Conservation (phyloP, 1,140 invertebrate genomes). For the Rhopalosiphum maidis region DNA sequence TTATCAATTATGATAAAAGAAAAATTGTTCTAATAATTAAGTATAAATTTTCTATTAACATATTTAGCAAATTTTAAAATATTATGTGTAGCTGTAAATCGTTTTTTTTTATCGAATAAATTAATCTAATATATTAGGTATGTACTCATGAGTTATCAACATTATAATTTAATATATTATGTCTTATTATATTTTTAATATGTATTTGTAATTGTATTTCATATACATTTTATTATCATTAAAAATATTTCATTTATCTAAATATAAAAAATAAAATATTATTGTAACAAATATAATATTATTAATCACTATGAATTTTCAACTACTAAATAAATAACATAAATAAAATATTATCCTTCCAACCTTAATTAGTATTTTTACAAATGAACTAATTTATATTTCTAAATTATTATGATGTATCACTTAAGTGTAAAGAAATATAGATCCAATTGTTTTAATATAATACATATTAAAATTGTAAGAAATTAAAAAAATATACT, state of each 20-base stretch:
- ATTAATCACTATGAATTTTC: no score
- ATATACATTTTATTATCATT: background rate
- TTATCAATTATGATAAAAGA: background rate
- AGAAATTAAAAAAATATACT: background rate
- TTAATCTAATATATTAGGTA: background rate
- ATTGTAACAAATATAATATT: background rate
- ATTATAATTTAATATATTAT: background rate
- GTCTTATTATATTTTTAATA: background rate
- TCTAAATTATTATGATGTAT: no score
- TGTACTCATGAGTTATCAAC: background rate
- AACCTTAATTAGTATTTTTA: no score
- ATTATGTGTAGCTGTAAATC: background rate
- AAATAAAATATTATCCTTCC: no score
- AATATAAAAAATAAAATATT: background rate
- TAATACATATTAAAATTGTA: background rate
- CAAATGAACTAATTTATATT: no score
- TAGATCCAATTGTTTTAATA: background rate
- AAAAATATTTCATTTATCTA: slow-evolving; percentile 1
- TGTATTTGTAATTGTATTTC: background rate
- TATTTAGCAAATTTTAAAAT: background rate
- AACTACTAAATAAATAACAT: no score
- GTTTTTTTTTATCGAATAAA: background rate
- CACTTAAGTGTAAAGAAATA: no score
- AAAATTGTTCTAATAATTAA: background rate
- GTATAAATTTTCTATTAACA: background rate